Base-by-base conservation (phyloP, 2,888 invertebrate species). In the Rhagonycha lutea region DNA sequence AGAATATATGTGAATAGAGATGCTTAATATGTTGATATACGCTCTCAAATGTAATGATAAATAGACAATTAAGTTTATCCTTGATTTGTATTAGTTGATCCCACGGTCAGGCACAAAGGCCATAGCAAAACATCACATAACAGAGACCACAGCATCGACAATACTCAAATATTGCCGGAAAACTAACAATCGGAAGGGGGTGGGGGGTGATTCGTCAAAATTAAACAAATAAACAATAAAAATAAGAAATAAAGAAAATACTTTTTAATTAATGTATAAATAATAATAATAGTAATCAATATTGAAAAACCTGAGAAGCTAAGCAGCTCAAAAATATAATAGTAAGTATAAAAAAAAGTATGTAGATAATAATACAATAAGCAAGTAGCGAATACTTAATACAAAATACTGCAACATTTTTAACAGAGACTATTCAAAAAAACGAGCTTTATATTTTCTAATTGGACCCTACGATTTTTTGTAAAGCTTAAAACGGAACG, bases 1-100 rank as follows among this genome's bases (percentile, higher is more conserved):
- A 81, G 83, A 85, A 83, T 85, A 85, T 83, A 86, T 86, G 85
- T 85, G 84, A 83, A 85, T 84, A 86, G 85, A 86, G 85, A 86
- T 80, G 47, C 47, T 47, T n/a, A 84, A 85, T 84, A 83, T 81
- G 81, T 84, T 81, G 84, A 85, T 86, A 85, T 86, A 84, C 79
- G 80, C 83, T 81, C 80, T 81, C 82, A 84, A 65, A 84, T 83
- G 82, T 83, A 84, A 85, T 81, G 82, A 84, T 83, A 84, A 84
- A 86, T 86, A 86, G 85, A 85, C 86, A 84, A 83, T 83, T 65
- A 65, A 65, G 23, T 65, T 85, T 84, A 85, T 86, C 83, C 86
- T 88, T 87, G 87, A 88, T 88, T 87, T 86, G 87, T 87, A 84
- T 85, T 86, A 86, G 86, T 88, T 88, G 88, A 88, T 88, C 88